These are phyloP conservation scores for Crotalus helleri DNA, from an alignment of 2,113 vertebrate species.

Conservation along the genomic window DNA sequence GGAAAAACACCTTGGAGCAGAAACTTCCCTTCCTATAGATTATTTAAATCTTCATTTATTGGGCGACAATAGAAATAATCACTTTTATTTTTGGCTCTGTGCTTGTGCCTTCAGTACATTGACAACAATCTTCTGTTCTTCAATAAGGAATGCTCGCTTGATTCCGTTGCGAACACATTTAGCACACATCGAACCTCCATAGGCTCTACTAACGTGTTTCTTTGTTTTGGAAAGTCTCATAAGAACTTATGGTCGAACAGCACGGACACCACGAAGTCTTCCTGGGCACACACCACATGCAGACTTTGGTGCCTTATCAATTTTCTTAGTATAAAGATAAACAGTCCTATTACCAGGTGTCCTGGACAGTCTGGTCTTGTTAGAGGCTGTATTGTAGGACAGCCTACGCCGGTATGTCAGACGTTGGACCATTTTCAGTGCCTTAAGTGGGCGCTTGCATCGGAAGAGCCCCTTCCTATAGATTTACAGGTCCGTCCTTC, in stretches of 20 bases:
- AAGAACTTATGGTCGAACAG: too few species aligned
- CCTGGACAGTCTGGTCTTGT: conserved; percentile 97
- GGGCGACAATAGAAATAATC: too few species aligned
- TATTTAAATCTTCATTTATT: too few species aligned
- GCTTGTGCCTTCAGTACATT: too few species aligned
- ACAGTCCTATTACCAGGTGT: conserved; percentile 97
- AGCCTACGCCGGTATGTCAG: conserved; percentile 97
- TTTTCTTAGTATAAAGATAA: conserved; percentile 98
- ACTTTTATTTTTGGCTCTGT: too few species aligned
- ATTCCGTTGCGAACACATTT: too few species aligned
- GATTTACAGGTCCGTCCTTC: background rate
- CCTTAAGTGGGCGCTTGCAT: conserved; percentile 31
- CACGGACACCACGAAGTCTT: conserved; percentile 86
- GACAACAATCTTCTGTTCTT: too few species aligned
- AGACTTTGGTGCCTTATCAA: conserved; percentile 96
- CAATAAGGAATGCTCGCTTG: too few species aligned
- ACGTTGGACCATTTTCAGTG: conserved; percentile 88
- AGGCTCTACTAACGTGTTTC: too few species aligned
- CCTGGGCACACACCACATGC: conserved; percentile 95
- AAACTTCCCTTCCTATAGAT: background rate
- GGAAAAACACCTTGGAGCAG: background rate
- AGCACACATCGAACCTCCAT: too few species aligned
- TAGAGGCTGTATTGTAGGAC: conserved; percentile 98
- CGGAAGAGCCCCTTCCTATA: background rate
- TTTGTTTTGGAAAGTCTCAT: too few species aligned